A percentile compares a stretch with the other conserved stretches of the same genome.
phyloP scores from a whole-genome alignment of 2,113 vertebrate species.

The Pituophis catenifer region DNA sequence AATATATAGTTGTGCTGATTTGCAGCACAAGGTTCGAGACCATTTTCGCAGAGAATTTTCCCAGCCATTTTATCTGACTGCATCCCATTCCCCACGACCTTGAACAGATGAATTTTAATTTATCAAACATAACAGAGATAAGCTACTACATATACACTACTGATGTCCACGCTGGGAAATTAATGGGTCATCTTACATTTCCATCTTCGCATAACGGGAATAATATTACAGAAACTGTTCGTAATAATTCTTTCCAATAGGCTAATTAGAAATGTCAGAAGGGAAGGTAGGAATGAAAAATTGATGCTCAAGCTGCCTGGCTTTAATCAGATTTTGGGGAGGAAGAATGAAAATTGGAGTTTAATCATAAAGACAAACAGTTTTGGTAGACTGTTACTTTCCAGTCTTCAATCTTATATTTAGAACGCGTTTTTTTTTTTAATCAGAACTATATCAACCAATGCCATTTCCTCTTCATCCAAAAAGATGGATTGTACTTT shows the following conservation, averaged over 20 bases:
- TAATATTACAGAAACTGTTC: constrained; percentile 1
- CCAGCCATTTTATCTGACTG: background rate
- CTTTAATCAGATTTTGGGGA: constrained; percentile 24
- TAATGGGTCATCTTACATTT: constrained; percentile 27
- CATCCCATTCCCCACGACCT: background rate
- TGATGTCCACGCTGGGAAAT: constrained; percentile 38
- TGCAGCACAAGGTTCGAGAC: background rate
- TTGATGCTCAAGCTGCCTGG: constrained; percentile 10
- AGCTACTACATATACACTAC: constrained; percentile 32
- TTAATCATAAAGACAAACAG: background rate
- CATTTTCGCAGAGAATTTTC: background rate
- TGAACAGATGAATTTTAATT: constrained; percentile 37
- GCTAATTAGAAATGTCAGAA: constrained; percentile 47
- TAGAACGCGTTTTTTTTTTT: background rate
- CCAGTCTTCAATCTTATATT: background rate
- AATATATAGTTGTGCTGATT: background rate
- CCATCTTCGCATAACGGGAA: background rate
- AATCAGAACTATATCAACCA: background rate
- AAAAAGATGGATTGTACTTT: background rate
- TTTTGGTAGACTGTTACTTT: background rate
- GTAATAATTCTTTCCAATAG: constrained; percentile 25
- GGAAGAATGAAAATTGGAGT: background rate
- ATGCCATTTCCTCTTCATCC: background rate
- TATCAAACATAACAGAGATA: constrained; percentile 13
- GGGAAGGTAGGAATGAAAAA: constrained; percentile 25